Percentiles rank a stretch among this genome's conserved stretches.
Conservation (phyloP, 2,797 vertebrate genomes). For the Poeciliopsis turneri region DNA sequence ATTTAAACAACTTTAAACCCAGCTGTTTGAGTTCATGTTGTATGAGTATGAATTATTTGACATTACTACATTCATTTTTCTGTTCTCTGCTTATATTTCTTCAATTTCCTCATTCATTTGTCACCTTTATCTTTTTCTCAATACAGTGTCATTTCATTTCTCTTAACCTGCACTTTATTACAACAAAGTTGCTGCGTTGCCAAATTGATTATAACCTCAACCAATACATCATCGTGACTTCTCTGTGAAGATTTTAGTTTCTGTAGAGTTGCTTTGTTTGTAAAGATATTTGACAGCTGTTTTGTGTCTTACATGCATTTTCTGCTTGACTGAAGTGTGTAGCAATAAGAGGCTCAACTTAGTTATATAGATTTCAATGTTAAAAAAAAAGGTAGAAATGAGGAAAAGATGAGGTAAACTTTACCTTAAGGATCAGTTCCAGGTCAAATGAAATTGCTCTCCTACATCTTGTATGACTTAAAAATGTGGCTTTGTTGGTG, state of each 20-base stretch:
- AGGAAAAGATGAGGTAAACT: background rate
- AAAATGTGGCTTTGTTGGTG: background rate
- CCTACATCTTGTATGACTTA: background rate
- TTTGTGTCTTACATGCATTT: background rate
- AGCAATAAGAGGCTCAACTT: conserved; percentile 9
- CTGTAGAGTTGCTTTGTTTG: background rate
- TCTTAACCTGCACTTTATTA: background rate
- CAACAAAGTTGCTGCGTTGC: background rate
- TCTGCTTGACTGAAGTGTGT: background rate
- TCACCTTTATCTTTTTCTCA: background rate
- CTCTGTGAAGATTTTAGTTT: background rate
- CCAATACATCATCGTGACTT: background rate
- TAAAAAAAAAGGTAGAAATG: conserved; percentile 16
- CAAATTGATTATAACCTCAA: background rate
- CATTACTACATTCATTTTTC: background rate
- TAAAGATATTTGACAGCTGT: background rate
- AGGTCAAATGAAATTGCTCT: background rate
- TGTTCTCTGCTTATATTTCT: background rate
- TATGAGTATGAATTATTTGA: background rate
- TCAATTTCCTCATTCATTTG: background rate
- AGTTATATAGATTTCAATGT: background rate
- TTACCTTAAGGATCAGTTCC: background rate
- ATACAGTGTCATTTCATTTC: background rate
- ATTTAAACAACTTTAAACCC: background rate
- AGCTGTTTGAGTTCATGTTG: background rate